Base-by-base conservation (phyloP, 1,140 invertebrate species). In the Pantala flavescens region DNA sequence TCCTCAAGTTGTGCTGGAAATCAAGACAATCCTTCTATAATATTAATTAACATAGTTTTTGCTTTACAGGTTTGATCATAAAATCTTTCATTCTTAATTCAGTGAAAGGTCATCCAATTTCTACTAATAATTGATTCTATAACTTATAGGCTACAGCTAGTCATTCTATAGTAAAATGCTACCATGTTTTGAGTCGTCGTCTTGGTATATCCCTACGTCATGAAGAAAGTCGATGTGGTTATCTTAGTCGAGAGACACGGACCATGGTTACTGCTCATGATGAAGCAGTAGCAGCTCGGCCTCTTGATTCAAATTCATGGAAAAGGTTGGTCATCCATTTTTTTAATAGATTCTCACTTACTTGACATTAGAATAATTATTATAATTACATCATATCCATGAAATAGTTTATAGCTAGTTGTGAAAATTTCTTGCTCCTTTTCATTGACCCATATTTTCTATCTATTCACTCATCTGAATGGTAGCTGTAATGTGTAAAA, bases 101-200 rank as follows among this genome's bases (percentile, higher is more conserved):
- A 63, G 49, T 16, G 49, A 36, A 36, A 36, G 9, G 28, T 36
- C 2, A 36, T 5, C 28, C 28, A 5, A 5, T n/a, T 36, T 36
- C 2, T 36, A 36, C 9, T 36, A 36, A 5, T 36, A 36, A 72
- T 42, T n/a, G 71, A 42, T n/a, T 10, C 19, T 70, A 11, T 75
- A 55, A 43, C 14, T 75, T 82, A 7, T 77, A 85, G 82, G 94
- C 95, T 0, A 89, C 92, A 79, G 93, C 95, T 28, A 93, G 90
- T 84, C 93, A 95, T 83, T 96, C 94, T 73, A 91, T 98, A 78
- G 94, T 97, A 0, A 93, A 93, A 84, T 95, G 95, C 83, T 99
- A 98, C 82, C 95, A 98, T 83, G 93, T 97, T 83, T 83, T 98
- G 49, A 96, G 95, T 80, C 92, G 93, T 85, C 87, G 93, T 80